These are phyloP conservation scores for Alcis repandata DNA, from an alignment of 2,888 invertebrate species.

Conservation along the genomic window DNA sequence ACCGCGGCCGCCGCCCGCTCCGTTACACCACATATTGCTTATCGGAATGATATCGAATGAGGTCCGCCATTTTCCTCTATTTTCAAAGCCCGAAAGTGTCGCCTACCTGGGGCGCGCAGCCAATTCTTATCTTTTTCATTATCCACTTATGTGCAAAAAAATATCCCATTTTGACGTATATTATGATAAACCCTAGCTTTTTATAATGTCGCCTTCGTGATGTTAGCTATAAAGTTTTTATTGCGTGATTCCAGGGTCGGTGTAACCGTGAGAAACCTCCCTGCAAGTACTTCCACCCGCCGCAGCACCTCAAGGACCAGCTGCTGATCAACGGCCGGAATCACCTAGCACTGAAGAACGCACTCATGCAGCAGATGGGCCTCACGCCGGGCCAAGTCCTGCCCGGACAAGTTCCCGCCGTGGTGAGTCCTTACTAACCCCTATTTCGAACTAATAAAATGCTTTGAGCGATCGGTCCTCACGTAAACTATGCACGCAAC, in stretches of 20 bases:
- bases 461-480: slow-evolving; percentile 83
- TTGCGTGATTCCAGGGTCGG: slow-evolving; percentile 93
- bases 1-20: slow-evolving; percentile 62
- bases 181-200: slow-evolving; percentile 24
- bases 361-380: slow-evolving; percentile 98
- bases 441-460: slow-evolving; percentile 41
- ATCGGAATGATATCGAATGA: slow-evolving; percentile 76
- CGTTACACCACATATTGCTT: slow-evolving; percentile 74
- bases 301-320: slow-evolving; percentile 99
- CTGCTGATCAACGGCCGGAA: slow-evolving; percentile 99
- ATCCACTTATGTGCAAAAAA: slow-evolving; percentile 51
- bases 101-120: slow-evolving; percentile 56
- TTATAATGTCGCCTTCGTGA: slow-evolving; percentile 21
- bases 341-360: slow-evolving; percentile 99
- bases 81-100: slow-evolving; percentile 63
- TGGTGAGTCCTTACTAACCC: slow-evolving; percentile 89
- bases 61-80: slow-evolving; percentile 72
- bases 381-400: slow-evolving; percentile 96
- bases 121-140: slow-evolving; percentile 64
- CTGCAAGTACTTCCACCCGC: slow-evolving; percentile 99
- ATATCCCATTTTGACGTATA: slow-evolving; percentile 23
- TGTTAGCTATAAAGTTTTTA: slow-evolving; percentile 31
- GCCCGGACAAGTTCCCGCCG: slow-evolving; percentile 96
- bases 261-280: slow-evolving; percentile 99
- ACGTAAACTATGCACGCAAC: slow-evolving; percentile 77